phyloP scores from a whole-genome alignment of 2,113 vertebrate species.

The Hipposideros armiger region DNA sequence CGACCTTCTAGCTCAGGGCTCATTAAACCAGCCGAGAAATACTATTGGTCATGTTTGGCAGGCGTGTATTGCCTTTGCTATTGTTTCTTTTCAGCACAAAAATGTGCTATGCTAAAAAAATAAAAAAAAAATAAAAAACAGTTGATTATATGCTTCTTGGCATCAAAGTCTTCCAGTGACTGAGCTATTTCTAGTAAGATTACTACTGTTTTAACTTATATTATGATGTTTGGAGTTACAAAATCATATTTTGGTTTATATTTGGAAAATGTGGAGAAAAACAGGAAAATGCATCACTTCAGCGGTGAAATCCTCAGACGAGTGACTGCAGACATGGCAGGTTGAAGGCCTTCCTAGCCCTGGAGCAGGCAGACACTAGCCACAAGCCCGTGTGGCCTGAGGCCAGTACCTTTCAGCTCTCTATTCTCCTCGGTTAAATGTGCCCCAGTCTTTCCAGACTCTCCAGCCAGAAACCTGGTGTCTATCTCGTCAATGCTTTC shows the following conservation, averaged over 20 bases:
- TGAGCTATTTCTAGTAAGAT: conserved; percentile 50
- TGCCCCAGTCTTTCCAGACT: background rate
- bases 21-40: conserved; percentile 61
- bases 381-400: background rate
- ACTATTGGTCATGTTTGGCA: conserved; percentile 61
- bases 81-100: conserved; percentile 63
- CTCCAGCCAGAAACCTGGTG: background rate
- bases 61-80: conserved; percentile 58
- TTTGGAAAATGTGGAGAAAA: background rate
- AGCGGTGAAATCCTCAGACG: background rate
- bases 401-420: background rate
- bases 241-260: background rate
- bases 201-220: background rate
- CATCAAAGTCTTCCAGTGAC: background rate
- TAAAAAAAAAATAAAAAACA: background rate
- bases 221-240: background rate
- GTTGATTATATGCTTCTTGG: background rate
- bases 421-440: background rate
- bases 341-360: fast-evolving
- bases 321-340: too few species aligned
- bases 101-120: conserved; percentile 29
- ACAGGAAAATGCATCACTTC: background rate
- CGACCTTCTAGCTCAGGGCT: conserved; percentile 48
- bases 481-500: background rate
- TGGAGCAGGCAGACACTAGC: fast-evolving